Evolutionary conservation across 1,140 invertebrate species (phyloP).

Genomic region (Acyrthosiphon pisum): DNA sequence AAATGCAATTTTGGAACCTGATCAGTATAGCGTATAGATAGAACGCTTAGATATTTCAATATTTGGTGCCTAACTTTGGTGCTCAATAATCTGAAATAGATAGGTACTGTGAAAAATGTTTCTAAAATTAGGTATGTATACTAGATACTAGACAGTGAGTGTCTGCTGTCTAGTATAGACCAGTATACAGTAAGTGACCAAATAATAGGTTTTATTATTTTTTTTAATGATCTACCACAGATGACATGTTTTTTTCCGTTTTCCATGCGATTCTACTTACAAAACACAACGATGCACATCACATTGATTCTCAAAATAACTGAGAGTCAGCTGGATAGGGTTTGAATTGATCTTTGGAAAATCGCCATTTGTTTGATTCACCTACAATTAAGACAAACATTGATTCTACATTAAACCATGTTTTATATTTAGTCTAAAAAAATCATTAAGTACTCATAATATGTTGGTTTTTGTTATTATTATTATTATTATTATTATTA

Average conservation of each 20-base stretch:
- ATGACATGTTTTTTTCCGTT: background rate
- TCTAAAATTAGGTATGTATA: background rate
- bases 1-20: background rate
- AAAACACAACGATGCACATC: slow-evolving; percentile 6
- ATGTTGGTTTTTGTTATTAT: background rate
- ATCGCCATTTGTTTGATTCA: slow-evolving; percentile 52
- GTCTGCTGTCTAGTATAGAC: no score
- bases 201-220: background rate
- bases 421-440: background rate
- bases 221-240: background rate
- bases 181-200: background rate
- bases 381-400: slow-evolving; percentile 47
- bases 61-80: background rate
- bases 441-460: background rate
- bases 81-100: background rate
- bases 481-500: no score
- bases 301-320: slow-evolving; percentile 29
- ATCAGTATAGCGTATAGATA: background rate
- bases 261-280: slow-evolving; percentile 8
- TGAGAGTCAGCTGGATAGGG: slow-evolving; percentile 48
- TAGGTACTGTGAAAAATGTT: background rate
- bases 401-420: slow-evolving; percentile 22
- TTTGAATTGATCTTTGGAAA: slow-evolving; percentile 56
- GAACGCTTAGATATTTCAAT: background rate
- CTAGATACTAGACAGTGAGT: background rate